These are phyloP conservation scores for Diarsia brunnea DNA, from an alignment of 2,888 invertebrate species.

Conservation along the genomic window DNA sequence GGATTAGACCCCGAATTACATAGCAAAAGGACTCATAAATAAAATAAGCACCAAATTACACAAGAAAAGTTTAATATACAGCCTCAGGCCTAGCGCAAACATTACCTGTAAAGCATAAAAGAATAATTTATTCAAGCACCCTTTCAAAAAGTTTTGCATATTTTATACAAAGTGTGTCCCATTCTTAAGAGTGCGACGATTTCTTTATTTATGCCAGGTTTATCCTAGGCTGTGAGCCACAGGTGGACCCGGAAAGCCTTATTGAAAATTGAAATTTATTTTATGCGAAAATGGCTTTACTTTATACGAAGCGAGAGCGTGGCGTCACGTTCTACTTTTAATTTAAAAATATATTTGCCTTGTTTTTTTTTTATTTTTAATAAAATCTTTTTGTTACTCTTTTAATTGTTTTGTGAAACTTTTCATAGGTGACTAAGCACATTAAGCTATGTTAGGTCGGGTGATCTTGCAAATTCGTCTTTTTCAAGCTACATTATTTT, in stretches of 20 bases:
- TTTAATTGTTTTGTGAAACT: background rate
- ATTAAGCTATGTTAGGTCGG: too few species aligned
- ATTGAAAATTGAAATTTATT: constrained; percentile 58
- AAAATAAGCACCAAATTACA: background rate
- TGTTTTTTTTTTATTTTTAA: background rate
- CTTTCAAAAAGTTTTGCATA: constrained; percentile 60
- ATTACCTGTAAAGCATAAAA: constrained; percentile 26
- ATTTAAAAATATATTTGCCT: background rate
- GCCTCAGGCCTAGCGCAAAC: constrained; percentile 6
- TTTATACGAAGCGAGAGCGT: constrained; percentile 14
- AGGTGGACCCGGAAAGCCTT: constrained; percentile 58
- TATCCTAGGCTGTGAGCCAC: constrained; percentile 42
- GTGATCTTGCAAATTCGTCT: background rate
- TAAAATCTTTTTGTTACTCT: background rate
- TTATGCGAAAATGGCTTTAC: constrained; percentile 37
- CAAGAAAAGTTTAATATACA: constrained; percentile 11
- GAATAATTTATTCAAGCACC: constrained; percentile 50
- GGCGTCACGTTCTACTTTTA: constrained; percentile 24
- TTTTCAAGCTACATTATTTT: too few species aligned
- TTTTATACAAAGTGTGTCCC: constrained; percentile 55
- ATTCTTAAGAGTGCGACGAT: constrained; percentile 49
- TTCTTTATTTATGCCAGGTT: constrained; percentile 52
- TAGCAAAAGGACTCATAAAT: constrained; percentile 15
- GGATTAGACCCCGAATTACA: background rate
- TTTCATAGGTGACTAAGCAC: background rate